Evolutionary conservation across 2,113 vertebrate genomes (phyloP), one percentile per base, ranked within the genome.

Genomic region (Leptobrachium leishanense): DNA sequence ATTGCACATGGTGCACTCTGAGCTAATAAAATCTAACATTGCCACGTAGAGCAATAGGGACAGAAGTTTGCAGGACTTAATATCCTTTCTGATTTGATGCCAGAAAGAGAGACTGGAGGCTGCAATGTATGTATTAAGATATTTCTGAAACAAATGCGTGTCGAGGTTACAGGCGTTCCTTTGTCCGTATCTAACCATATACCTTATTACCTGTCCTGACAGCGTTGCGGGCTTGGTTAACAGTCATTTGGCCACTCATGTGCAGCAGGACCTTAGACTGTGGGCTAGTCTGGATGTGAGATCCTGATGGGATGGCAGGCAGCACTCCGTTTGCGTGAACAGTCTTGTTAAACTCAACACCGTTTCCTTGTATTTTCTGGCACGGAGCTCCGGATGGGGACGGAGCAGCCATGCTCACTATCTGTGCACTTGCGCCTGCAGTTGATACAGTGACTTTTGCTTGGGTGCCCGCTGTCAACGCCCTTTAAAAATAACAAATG

Each of bases 141-240:
- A 31, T 31, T 31, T 31, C 20, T 31, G 20, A 31, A 31, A 31
- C 20, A 31, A 31, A 31, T 31, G 20, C 20, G 20, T 31, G 20
- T 31, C 20, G 20, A 31, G 20, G 20, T 31, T 31, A 31, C 20
- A 31, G 20, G 20, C 20, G 20, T 31, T 31, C 20, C 20, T 31
- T 31, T 31, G 20, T 1, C 20, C 20, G 20, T 31, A 31, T 31
- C 20, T 31, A 31, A 50, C 46, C 4, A 50, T 43, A 12, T 0
- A 0, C 39, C 64, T 40, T 65, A n/a, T 77, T 90, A 98, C 98
- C 97, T 91, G 98, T 98, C 85, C 97, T 89, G 84, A 93, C 97
- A 0, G 94, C 95, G 43, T 90, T 98, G 81, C 96, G 96, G 79
- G 98, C 97, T 88, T 99, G 98, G 86, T 94, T 99, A 71, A 99